Conservation (phyloP, 1,140 invertebrate species). For the Polypedilum pembai region DNA sequence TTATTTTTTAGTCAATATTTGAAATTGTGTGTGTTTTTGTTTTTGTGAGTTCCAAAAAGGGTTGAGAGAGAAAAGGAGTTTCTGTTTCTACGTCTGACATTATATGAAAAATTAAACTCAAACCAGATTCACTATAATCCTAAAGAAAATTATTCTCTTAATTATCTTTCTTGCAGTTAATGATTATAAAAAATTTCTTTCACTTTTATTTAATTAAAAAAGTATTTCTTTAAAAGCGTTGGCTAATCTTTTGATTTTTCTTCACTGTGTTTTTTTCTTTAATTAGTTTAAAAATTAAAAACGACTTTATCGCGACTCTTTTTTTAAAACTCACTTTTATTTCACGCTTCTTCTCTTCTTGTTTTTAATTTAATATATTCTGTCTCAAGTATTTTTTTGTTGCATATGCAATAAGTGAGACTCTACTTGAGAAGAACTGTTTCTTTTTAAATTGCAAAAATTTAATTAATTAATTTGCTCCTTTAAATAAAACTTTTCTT, state of each 20-base stretch:
- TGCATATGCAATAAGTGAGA: too few relatives aligned
- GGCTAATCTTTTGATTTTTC: background rate
- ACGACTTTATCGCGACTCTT: background rate
- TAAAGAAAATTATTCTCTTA: too few relatives aligned
- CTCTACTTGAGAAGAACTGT: background rate
- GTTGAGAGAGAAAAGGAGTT: too few relatives aligned
- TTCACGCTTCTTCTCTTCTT: background rate
- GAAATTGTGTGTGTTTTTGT: too few relatives aligned
- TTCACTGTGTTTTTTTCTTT: background rate
- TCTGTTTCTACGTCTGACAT: too few relatives aligned
- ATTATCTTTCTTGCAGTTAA: too few relatives aligned
- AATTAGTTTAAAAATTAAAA: background rate
- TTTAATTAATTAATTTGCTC: background rate
- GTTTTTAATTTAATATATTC: background rate
- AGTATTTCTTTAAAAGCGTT: background rate
- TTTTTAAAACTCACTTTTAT: slow-evolving; percentile 3
- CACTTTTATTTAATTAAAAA: slow-evolving; percentile 14
- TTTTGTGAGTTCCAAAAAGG: too few relatives aligned
- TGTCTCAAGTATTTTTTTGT: background rate
- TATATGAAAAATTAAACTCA: too few relatives aligned
- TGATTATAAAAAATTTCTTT: background rate
- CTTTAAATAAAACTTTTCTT: background rate
- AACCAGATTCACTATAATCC: too few relatives aligned
- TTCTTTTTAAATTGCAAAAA: background rate
- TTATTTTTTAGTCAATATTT: too few relatives aligned